These are phyloP conservation scores for Isaurus tuberculatus DNA, from an alignment of 92 coral and sea anemone species.

Conservation along the genomic window DNA sequence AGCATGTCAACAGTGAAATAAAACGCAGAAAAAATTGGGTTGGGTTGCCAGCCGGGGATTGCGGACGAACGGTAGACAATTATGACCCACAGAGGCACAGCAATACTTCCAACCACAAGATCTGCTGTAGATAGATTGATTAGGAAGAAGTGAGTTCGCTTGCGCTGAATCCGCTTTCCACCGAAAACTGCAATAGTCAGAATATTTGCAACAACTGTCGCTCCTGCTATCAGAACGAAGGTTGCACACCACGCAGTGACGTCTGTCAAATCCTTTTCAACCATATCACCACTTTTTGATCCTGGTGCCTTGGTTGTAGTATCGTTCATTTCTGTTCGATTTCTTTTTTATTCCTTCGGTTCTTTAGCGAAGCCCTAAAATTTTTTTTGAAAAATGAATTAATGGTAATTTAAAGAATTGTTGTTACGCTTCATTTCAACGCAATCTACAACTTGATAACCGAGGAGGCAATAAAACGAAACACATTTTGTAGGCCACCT, in stretches of 20 bases:
- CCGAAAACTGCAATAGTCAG: constrained; percentile 31
- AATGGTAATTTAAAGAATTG: not conserved
- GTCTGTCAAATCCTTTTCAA: not conserved
- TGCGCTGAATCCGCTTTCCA: constrained; percentile 21
- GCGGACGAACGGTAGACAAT: not conserved
- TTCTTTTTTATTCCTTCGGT: not conserved
- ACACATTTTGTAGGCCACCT: too few species aligned
- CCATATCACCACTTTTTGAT: not conserved
- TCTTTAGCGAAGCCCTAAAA: not conserved
- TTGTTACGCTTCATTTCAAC: not conserved
- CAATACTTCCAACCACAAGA: constrained; percentile 22
- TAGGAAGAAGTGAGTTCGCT: constrained; percentile 31
- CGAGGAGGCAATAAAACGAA: too few species aligned
- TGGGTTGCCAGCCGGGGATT: constrained; percentile 2
- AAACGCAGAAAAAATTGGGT: not conserved
- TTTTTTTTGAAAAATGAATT: not conserved
- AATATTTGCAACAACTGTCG: not conserved
- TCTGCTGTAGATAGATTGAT: constrained; percentile 31
- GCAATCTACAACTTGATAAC: not conserved
- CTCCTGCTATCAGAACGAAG: constrained; percentile 8
- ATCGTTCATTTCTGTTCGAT: not conserved
- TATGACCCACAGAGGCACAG: constrained; percentile 2
- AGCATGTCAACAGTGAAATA: constrained; percentile 43
- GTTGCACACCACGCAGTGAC: constrained; percentile 7
- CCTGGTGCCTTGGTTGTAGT: not conserved